These are phyloP conservation scores for Papilio gigon DNA, from an alignment of 2,888 invertebrate genomes.

Conservation along the genomic window DNA sequence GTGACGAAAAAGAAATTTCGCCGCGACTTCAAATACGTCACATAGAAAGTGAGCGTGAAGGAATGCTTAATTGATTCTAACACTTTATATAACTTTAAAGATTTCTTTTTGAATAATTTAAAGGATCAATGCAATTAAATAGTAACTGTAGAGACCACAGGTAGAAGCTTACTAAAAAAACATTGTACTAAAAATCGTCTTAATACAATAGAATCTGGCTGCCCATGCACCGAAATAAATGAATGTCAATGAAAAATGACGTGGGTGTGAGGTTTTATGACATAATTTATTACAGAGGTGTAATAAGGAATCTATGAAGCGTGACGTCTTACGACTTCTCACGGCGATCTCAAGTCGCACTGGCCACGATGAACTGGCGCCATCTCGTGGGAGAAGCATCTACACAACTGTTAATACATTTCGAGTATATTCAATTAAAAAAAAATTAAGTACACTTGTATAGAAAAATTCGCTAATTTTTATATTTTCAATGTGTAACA, in stretches of 20 bases:
- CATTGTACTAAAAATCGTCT: too few relatives aligned
- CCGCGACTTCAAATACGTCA: constrained; percentile 47
- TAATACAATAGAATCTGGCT: neutral
- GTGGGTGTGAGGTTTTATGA: constrained; percentile 41
- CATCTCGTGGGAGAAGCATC: constrained; percentile 60
- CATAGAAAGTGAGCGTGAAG: constrained; percentile 54
- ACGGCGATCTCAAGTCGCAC: constrained; percentile 69
- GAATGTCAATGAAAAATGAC: constrained; percentile 41
- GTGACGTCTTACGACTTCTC: constrained; percentile 70
- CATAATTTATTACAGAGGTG: constrained; percentile 34
- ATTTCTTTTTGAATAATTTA: neutral
- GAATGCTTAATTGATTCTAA: constrained; percentile 46
- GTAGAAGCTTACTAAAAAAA: too few relatives aligned
- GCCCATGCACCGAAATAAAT: neutral
- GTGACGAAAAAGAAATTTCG: constrained; percentile 26
- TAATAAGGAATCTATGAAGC: constrained; percentile 62
- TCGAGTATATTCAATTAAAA: neutral
- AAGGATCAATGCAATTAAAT: constrained; percentile 9
- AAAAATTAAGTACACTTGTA: too few relatives aligned
- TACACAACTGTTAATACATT: constrained; percentile 32
- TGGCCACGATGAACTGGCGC: constrained; percentile 55
- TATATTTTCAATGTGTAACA: too few relatives aligned
- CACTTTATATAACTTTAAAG: neutral
- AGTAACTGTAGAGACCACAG: too few relatives aligned
- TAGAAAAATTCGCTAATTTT: too few relatives aligned